phyloP scores from a whole-genome alignment of 2,888 invertebrate species.

The Boloria selene region DNA sequence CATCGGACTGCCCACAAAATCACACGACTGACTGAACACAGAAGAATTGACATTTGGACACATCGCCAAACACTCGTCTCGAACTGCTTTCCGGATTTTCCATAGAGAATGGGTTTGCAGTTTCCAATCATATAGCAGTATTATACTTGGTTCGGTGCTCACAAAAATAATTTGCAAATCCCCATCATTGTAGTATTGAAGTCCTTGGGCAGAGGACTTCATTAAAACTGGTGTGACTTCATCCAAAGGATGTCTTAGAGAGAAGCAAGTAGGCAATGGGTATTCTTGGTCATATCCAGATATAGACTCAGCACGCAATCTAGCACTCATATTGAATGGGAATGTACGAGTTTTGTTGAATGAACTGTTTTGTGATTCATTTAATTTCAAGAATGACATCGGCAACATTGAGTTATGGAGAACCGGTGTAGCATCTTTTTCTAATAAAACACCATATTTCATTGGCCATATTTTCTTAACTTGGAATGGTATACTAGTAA shows the following conservation, averaged over 20 bases:
- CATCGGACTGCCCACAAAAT: slow-evolving; percentile 69
- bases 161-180: slow-evolving; percentile 89
- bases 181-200: slow-evolving; percentile 84
- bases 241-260: slow-evolving; percentile 93
- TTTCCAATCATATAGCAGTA: slow-evolving; percentile 90
- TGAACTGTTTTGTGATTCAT: slow-evolving; percentile 68
- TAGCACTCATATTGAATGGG: slow-evolving; percentile 68
- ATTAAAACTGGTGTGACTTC: slow-evolving; percentile 93
- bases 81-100: slow-evolving; percentile 87
- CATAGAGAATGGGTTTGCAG: slow-evolving; percentile 91
- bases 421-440: slow-evolving; percentile 83
- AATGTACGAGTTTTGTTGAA: slow-evolving; percentile 60
- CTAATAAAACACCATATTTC: slow-evolving; percentile 92
- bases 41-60: slow-evolving; percentile 79
- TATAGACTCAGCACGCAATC: slow-evolving; percentile 63
- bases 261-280: slow-evolving; percentile 90
- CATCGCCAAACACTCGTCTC: slow-evolving; percentile 86
- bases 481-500: slow-evolving; percentile 90
- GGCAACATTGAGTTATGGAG: slow-evolving; percentile 62
- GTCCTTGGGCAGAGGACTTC: slow-evolving; percentile 82
- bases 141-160: slow-evolving; percentile 89
- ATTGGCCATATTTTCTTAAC: slow-evolving; percentile 92
- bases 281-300: slow-evolving; percentile 73
- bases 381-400: slow-evolving; percentile 61
- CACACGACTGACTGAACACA: slow-evolving; percentile 70